Percentiles rank a stretch among this genome's conserved stretches.
These are phyloP conservation scores for Speoplatyrhinus poulsoni DNA, from an alignment of 2,113 vertebrate genomes.

Conservation along the genomic window DNA sequence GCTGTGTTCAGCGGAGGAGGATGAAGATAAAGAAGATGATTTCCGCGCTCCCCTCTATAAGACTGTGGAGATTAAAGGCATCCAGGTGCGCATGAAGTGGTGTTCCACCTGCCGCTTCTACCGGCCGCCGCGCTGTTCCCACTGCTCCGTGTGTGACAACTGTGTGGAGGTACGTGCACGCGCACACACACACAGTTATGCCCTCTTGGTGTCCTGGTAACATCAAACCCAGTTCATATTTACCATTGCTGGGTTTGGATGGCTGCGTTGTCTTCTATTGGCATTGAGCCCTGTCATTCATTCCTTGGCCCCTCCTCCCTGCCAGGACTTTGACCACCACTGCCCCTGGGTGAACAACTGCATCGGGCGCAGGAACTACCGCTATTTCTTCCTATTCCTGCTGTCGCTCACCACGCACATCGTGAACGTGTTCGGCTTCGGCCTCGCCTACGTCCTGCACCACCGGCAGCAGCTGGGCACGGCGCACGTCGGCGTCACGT, in stretches of 20 bases:
- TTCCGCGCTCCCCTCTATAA: conserved; percentile 97
- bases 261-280: too few relatives aligned
- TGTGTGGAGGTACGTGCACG: conserved; percentile 89
- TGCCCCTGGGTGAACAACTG: conserved; percentile 99
- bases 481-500: conserved; percentile 89
- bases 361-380: conserved; percentile 95
- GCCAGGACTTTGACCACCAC: conserved; percentile 95
- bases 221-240: not conserved
- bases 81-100: conserved; percentile 99
- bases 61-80: conserved; percentile 95
- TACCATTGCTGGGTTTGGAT: not conserved
- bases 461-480: conserved; percentile 87
- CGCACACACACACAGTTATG: not conserved
- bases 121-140: conserved; percentile 93
- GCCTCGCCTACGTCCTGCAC: conserved; percentile 89
- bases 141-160: conserved; percentile 98
- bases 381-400: conserved; percentile 97
- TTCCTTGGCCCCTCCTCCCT: conserved; percentile 4
- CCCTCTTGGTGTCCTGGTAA: not conserved
- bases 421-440: conserved; percentile 90
- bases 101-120: conserved; percentile 98
- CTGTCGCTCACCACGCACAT: conserved; percentile 93
- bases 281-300: too few relatives aligned
- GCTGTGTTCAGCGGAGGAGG: conserved; percentile 85
- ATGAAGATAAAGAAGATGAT: conserved; percentile 98